Evolutionary conservation across 2,888 invertebrate genomes (phyloP).

Genomic region (Therioaphis trifolii): DNA sequence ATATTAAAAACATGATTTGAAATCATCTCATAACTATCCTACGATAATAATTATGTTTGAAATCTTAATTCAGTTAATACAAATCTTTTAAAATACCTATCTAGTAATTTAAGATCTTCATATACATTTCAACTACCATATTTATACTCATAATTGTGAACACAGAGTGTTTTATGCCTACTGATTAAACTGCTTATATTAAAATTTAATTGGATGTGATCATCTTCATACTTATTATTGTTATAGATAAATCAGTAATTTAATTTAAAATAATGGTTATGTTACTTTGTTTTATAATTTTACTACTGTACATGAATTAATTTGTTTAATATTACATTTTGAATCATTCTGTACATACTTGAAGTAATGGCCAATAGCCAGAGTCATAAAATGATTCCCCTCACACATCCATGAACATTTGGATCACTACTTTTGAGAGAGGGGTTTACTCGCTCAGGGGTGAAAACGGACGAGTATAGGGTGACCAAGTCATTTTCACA

Average conservation of each 20-base stretch:
- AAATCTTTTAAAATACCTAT: background rate
- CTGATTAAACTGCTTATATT: background rate
- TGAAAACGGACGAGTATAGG: constrained; percentile 24
- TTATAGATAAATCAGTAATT: too few species aligned
- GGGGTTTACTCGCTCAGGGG: constrained; percentile 31
- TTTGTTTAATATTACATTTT: background rate
- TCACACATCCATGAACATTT: constrained; percentile 21
- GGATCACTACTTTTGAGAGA: constrained; percentile 24
- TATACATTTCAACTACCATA: background rate
- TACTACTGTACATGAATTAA: background rate
- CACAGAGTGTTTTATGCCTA: background rate
- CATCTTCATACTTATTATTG: too few species aligned
- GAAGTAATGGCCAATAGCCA: background rate
- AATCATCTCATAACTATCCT: too few species aligned
- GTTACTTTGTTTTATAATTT: background rate
- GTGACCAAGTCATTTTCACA: constrained; percentile 12
- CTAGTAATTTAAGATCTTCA: background rate
- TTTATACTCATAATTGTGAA: background rate
- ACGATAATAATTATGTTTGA: background rate
- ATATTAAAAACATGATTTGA: too few species aligned
- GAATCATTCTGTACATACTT: background rate
- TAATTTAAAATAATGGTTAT: too few species aligned
- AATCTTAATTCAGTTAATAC: background rate
- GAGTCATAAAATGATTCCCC: constrained; percentile 35
- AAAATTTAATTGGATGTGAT: too few species aligned